Conservation (phyloP, 1,140 invertebrate genomes). For the Meloidogyne floridensis region DNA sequence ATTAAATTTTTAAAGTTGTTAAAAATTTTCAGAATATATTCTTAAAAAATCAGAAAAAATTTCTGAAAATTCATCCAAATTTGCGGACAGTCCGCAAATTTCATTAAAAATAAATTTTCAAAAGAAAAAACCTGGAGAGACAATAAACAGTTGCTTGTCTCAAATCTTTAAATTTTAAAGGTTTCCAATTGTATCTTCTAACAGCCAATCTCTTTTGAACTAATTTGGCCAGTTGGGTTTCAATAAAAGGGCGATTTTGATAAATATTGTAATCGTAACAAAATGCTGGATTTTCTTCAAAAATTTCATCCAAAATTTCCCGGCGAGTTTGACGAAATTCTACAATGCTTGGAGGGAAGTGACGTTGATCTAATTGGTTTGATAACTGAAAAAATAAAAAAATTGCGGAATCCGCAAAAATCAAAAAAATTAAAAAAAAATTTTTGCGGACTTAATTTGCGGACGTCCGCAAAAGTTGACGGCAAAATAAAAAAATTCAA, state of each 20-base stretch:
- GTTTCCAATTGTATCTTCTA: constrained; percentile 57
- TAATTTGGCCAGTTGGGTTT: constrained; percentile 29
- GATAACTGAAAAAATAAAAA: constrained; percentile 38
- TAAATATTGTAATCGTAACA: neutral
- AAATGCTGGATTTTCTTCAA: constrained; percentile 22
- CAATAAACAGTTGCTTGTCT: constrained; percentile 52
- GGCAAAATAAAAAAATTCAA: neutral
- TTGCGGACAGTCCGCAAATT: no score
- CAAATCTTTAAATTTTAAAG: constrained; percentile 41
- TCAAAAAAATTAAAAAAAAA: neutral
- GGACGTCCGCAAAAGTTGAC: no score
- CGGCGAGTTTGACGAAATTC: constrained; percentile 42
- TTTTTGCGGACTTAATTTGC: no score
- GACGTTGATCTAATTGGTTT: constrained; percentile 41
- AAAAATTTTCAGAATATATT: no score
- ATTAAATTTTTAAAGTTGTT: neutral
- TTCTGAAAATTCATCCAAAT: no score
- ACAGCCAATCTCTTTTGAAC: constrained; percentile 35
- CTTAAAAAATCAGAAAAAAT: constrained; percentile 16
- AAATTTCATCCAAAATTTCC: constrained; percentile 43
- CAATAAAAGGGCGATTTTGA: constrained; percentile 22
- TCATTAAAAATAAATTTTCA: neutral
- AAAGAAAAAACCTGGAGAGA: constrained; percentile 38
- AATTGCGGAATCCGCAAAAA: neutral
- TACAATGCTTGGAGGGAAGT: constrained; percentile 42